Conservation (phyloP, 2,113 vertebrate genomes). For the Pollimyrus isidori region DNA sequence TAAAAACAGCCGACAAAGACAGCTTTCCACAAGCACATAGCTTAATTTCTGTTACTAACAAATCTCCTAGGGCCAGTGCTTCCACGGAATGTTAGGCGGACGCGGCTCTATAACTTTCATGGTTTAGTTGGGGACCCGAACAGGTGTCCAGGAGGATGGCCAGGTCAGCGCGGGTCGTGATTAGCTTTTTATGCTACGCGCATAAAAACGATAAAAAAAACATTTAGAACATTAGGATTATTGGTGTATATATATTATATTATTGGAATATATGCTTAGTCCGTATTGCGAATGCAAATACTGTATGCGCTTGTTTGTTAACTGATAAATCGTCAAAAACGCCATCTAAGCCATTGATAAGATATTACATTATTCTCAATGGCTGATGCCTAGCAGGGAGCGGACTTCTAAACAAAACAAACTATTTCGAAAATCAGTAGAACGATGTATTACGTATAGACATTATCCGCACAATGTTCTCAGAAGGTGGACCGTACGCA, state of each 20-base stretch:
- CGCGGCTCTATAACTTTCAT: conserved; percentile 3
- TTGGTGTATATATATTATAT: too few species aligned
- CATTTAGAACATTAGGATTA: neutral
- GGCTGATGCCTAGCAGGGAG: neutral
- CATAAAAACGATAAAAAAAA: neutral
- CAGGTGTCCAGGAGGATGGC: conserved; percentile 12
- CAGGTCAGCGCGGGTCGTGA: neutral
- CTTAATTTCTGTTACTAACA: neutral
- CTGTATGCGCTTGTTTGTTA: neutral
- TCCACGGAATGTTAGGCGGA: neutral
- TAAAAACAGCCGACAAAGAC: neutral
- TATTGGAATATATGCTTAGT: neutral
- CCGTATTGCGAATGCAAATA: neutral
- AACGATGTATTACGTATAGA: neutral
- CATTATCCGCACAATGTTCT: neutral
- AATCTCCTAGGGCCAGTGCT: neutral
- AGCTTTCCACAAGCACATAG: neutral
- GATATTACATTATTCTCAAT: neutral
- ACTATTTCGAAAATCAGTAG: neutral
- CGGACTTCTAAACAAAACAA: neutral
- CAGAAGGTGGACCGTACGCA: neutral
- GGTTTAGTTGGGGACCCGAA: neutral
- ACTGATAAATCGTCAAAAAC: neutral
- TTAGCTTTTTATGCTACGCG: neutral
- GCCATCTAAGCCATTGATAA: neutral